These are phyloP conservation scores for Paedocypris sp. DNA, from an alignment of 2,113 vertebrate species.

Conservation along the genomic window DNA sequence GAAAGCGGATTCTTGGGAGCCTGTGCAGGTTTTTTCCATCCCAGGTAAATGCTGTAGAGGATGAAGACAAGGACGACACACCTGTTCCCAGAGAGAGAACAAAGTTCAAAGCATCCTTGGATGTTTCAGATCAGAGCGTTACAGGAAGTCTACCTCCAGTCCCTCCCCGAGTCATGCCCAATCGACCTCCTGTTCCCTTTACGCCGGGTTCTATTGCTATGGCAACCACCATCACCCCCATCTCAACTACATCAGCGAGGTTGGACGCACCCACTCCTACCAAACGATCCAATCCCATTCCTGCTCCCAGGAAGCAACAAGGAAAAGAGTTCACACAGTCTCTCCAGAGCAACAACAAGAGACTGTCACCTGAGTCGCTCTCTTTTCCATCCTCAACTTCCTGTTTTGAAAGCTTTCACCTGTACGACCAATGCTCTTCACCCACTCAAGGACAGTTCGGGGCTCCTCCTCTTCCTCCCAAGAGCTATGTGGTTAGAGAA, in stretches of 20 bases:
- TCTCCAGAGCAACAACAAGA: background rate
- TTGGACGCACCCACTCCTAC: conserved; percentile 30
- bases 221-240: background rate
- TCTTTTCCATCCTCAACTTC: conserved; percentile 14
- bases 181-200: conserved; percentile 62
- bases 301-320: conserved; percentile 5
- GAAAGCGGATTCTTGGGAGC: conserved; percentile 75
- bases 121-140: background rate
- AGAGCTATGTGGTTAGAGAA: conserved; percentile 48
- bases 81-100: conserved; percentile 71
- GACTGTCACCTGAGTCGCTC: conserved; percentile 22
- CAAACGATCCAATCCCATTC: background rate
- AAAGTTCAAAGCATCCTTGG: conserved; percentile 46
- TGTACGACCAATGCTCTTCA: conserved; percentile 25
- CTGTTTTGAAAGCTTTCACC: conserved; percentile 20
- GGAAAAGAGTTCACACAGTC: background rate
- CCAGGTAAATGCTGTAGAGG: background rate
- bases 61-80: conserved; percentile 10
- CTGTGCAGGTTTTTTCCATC: conserved; percentile 57
- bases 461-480: conserved; percentile 60
- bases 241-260: conserved; percentile 14
- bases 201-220: conserved; percentile 12
- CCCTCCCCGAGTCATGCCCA: conserved; percentile 67
- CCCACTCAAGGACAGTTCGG: background rate
- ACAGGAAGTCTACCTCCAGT: conserved; percentile 60